phyloP scores from a whole-genome alignment of 1,140 invertebrate species.

The Akabosia matsudoensis region DNA sequence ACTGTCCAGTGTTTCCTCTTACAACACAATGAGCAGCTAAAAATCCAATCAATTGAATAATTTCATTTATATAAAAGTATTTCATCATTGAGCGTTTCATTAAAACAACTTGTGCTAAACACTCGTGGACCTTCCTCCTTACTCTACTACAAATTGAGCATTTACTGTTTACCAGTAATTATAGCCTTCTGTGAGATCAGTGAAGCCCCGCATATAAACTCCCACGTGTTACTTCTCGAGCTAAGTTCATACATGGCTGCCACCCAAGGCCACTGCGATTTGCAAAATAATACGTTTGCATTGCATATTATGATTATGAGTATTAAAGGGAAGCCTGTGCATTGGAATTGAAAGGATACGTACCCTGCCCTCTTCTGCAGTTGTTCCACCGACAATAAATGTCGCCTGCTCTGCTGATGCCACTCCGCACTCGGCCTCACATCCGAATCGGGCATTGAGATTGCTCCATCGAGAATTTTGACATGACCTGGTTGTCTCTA shows the following conservation, averaged over 20 bases:
- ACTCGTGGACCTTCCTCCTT: no score
- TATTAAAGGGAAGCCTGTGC: no score
- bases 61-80: background rate
- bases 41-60: background rate
- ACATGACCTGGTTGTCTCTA: background rate
- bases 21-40: slow-evolving; percentile 11
- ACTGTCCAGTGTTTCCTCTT: background rate
- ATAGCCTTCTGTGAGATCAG: slow-evolving; percentile 6
- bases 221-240: background rate
- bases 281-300: background rate
- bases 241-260: background rate
- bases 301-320: no score
- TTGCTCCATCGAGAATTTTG: background rate
- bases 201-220: slow-evolving; percentile 5
- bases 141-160: no score
- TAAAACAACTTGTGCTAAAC: background rate
- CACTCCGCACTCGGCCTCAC: background rate
- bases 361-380: background rate
- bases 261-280: background rate
- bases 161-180: background rate
- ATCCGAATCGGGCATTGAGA: background rate
- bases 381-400: slow-evolving; percentile 13
- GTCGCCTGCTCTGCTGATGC: background rate
- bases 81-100: background rate
- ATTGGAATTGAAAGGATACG: no score